Base-by-base conservation (phyloP, 2,888 invertebrate genomes). In the Meteorus colon region DNA sequence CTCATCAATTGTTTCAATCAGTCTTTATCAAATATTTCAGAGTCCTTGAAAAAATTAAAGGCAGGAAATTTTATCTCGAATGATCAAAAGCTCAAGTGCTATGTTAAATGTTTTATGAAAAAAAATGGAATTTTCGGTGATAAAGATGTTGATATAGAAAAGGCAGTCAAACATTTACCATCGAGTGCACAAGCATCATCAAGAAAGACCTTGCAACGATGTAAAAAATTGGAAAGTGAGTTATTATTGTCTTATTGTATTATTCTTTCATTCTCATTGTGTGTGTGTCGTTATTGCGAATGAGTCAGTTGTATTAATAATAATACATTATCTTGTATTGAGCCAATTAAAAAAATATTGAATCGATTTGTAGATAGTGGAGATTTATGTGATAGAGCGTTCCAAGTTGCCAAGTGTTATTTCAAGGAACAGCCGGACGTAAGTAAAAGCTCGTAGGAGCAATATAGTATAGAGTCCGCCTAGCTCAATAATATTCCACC, bases 301-400 rank as follows among this genome's bases (percentile, higher is more conserved):
- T 24, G 24, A 24, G 24, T 24, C 24, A 24, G 24, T 24, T 24
- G 24, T 24, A 34, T 6, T 34, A 24, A 31, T 29, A 5, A 8
- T n/a, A 37, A 37, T 37, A n/a, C 19, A 10, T 63, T 59, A n/a
- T 60, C 59, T 55, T 41, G 16, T 45, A 51, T 19, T 65, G 16
- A 71, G 45, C 6, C 71, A 59, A 29, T 69, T 62, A 29, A 29
- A n/a, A 12, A n/a, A 51, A 24, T n/a, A 45, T 68, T 45, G 2
- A 51, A 51, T 66, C 14, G 41, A 73, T 19, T 74, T 74, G 45
- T 69, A 88, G 88, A 80, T 29, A 83, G 82, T 4, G 74, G 76
- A 12, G 82, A 87, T 78, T 66, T 78, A 12, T 88, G 88, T 71
- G 86, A 87, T 72, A 88, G 81, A 77, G 87, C 86, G 6, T 88